These are phyloP conservation scores for Parelbella ahira DNA, from an alignment of 2,888 invertebrate genomes.

Conservation along the genomic window DNA sequence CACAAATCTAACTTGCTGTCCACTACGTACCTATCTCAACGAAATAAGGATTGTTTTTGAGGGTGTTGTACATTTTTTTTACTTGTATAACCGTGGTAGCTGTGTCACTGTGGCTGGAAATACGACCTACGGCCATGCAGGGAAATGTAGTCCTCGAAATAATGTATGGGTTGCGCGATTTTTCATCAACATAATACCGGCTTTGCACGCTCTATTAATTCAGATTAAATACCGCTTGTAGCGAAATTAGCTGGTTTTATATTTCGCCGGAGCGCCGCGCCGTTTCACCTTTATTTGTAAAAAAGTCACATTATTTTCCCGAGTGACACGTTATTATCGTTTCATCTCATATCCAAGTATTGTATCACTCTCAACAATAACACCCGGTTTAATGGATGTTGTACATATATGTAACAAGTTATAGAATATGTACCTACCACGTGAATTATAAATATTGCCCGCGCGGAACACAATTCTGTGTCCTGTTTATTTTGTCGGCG, in stretches of 20 bases:
- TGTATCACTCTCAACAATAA: no score
- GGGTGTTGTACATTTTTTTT: conserved; percentile 22
- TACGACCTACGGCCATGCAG: conserved; percentile 53
- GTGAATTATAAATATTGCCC: no score
- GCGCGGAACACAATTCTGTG: no score
- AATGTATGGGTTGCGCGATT: conserved; percentile 35
- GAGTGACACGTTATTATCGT: no score
- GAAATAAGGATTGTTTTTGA: conserved; percentile 33
- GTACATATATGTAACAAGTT: no score
- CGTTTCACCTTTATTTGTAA: neutral
- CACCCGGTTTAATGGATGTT: no score
- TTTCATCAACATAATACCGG: conserved; percentile 18
- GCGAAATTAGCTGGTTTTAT: conserved; percentile 17
- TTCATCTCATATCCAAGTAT: no score
- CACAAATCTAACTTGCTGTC: conserved; percentile 35
- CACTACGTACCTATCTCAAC: conserved; percentile 26
- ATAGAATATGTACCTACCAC: no score
- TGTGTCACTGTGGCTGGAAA: conserved; percentile 54
- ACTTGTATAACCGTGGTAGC: conserved; percentile 36
- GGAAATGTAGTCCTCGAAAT: conserved; percentile 51
- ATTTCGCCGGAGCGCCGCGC: neutral
- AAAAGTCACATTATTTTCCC: no score
- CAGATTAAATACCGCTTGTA: conserved; percentile 14
- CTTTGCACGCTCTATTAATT: conserved; percentile 18
- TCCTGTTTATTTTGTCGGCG: no score